A percentile compares a stretch with the other conserved stretches of the same genome.
Conservation (phyloP, 1,140 invertebrate genomes). For the Rhopalosiphum maidis region DNA sequence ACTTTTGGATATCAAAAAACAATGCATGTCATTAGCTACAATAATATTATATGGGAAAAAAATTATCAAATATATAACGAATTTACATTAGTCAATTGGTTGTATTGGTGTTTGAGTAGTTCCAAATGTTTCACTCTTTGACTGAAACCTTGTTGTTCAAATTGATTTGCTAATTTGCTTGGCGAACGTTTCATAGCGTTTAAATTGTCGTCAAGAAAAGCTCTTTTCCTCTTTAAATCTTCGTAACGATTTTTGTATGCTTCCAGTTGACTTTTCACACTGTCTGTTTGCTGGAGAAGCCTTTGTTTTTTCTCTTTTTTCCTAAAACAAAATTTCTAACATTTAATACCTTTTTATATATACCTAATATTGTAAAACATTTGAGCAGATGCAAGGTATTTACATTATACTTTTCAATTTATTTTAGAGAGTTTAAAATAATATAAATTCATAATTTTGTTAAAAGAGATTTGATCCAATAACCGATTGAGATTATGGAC, state of each 20-base stretch:
- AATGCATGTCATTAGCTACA: not conserved
- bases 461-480: too few species aligned
- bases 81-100: constrained; percentile 39
- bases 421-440: too few species aligned
- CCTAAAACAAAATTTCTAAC: not conserved
- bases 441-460: too few species aligned
- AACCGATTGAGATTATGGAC: too few species aligned
- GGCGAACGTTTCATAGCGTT: not conserved
- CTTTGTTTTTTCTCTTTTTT: not conserved
- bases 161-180: not conserved
- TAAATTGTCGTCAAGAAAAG: not conserved
- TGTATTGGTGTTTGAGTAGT: constrained; percentile 27
- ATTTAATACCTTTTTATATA: not conserved
- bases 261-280: not conserved
- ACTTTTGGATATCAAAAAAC: not conserved
- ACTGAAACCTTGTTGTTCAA: not conserved
- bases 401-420: too few species aligned
- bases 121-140: constrained; percentile 26
- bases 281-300: not conserved
- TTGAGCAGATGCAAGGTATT: too few species aligned
- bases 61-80: not conserved
- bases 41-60: not conserved
- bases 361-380: not conserved
- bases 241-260: not conserved
- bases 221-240: not conserved